These are phyloP conservation scores for Merops nubicus DNA, from an alignment of 2,113 vertebrate genomes.

Conservation along the genomic window DNA sequence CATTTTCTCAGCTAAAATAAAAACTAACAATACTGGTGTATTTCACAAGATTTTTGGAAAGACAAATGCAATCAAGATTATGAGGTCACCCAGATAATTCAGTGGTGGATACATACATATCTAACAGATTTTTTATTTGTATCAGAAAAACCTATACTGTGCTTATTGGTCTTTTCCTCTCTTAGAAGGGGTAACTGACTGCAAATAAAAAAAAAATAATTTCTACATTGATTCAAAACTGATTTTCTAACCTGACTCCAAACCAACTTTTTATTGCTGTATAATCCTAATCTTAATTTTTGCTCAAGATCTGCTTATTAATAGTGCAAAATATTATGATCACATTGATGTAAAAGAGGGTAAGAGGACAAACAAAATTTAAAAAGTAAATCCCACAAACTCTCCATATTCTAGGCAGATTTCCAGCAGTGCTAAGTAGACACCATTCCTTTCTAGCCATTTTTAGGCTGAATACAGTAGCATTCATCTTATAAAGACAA, in stretches of 20 bases:
- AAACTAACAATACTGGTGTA: background rate
- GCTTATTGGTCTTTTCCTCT: background rate
- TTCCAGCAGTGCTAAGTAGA: background rate
- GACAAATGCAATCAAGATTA: background rate
- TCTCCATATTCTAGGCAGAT: background rate
- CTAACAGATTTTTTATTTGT: background rate
- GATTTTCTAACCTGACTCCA: background rate
- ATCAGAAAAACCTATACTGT: background rate
- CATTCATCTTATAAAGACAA: background rate
- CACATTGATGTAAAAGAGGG: background rate
- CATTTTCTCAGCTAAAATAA: background rate
- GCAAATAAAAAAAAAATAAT: background rate
- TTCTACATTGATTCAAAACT: no score
- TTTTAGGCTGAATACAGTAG: background rate
- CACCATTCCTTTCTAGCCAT: background rate
- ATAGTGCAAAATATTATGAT: background rate
- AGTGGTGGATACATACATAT: background rate
- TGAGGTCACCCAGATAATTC: background rate
- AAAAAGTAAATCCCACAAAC: no score
- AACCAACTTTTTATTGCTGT: background rate
- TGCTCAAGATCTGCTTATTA: background rate
- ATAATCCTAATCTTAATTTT: background rate
- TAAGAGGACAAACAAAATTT: background rate
- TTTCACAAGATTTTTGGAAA: background rate
- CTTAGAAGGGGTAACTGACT: background rate